These are phyloP conservation scores for Oryzias melastigma DNA, from an alignment of 2,113 vertebrate species.

Conservation along the genomic window DNA sequence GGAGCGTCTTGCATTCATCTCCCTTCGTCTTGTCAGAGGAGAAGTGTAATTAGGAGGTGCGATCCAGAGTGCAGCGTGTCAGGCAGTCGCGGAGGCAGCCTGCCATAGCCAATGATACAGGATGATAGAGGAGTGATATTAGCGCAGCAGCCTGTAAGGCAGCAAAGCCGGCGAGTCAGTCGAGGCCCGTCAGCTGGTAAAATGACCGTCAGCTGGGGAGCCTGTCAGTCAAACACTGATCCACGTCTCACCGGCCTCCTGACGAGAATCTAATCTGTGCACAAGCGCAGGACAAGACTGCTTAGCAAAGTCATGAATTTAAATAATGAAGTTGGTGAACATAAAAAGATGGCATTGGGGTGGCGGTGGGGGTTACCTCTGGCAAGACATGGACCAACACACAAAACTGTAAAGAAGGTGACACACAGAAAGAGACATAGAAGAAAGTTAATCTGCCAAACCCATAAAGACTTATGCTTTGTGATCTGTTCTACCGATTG, in stretches of 20 bases:
- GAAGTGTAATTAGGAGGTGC: slow-evolving; percentile 51
- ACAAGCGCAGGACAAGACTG: slow-evolving; percentile 44
- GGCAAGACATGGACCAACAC: slow-evolving; percentile 20
- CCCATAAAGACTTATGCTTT: slow-evolving; percentile 68
- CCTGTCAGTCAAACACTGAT: slow-evolving; percentile 26
- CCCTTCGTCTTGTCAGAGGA: slow-evolving; percentile 9
- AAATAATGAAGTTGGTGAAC: no score
- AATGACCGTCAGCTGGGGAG: slow-evolving; percentile 31
- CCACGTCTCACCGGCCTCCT: no score
- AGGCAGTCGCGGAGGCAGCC: slow-evolving; percentile 16
- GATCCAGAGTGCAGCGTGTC: slow-evolving; percentile 29
- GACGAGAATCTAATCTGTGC: no score
- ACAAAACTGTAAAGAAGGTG: slow-evolving; percentile 39
- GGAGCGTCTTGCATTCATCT: slow-evolving; percentile 11
- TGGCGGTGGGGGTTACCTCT: background rate
- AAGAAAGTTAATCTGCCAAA: slow-evolving; percentile 60
- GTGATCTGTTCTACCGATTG: slow-evolving; percentile 67
- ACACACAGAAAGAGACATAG: slow-evolving; percentile 30
- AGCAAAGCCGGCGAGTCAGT: slow-evolving; percentile 10
- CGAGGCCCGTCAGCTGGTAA: slow-evolving; percentile 21
- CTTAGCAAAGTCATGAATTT: slow-evolving; percentile 34
- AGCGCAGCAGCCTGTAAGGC: slow-evolving; percentile 27
- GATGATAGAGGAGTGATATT: slow-evolving; percentile 11
- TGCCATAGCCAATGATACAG: slow-evolving; percentile 16
- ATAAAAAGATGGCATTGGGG: background rate